Conservation (phyloP, 2,888 invertebrate genomes). For the Acanthosepion pharaonis region DNA sequence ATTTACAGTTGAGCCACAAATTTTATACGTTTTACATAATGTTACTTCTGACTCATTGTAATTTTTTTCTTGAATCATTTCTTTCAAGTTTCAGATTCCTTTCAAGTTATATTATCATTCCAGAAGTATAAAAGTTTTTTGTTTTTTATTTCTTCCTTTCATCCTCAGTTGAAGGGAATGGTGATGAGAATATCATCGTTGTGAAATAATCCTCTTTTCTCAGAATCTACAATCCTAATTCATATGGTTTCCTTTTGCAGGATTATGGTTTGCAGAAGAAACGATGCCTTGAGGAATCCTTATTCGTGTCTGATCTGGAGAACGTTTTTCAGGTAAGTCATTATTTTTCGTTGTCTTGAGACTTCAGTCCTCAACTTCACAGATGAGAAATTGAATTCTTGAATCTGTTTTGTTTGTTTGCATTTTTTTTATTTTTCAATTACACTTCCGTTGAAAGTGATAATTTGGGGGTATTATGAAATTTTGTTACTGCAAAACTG, state of each 20-base stretch:
- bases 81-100: too few relatives aligned
- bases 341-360: background rate
- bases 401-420: background rate
- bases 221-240: background rate
- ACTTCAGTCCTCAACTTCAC: background rate
- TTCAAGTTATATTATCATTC: too few relatives aligned
- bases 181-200: too few relatives aligned
- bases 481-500: too few relatives aligned
- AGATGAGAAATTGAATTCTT: background rate
- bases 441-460: background rate
- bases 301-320: constrained; percentile 68
- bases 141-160: too few relatives aligned
- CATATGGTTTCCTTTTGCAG: constrained; percentile 53
- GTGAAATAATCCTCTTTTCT: background rate
- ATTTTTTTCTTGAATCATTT: too few relatives aligned
- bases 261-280: constrained; percentile 67
- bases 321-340: constrained; percentile 64
- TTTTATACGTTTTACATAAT: too few relatives aligned
- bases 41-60: too few relatives aligned
- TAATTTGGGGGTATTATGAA: too few relatives aligned
- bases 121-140: too few relatives aligned
- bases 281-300: constrained; percentile 64
- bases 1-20: too few relatives aligned
- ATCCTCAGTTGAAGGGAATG: too few relatives aligned
- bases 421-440: background rate